phyloP scores from a whole-genome alignment of 1,140 invertebrate species.

The Stegodyphus mimosarum region DNA sequence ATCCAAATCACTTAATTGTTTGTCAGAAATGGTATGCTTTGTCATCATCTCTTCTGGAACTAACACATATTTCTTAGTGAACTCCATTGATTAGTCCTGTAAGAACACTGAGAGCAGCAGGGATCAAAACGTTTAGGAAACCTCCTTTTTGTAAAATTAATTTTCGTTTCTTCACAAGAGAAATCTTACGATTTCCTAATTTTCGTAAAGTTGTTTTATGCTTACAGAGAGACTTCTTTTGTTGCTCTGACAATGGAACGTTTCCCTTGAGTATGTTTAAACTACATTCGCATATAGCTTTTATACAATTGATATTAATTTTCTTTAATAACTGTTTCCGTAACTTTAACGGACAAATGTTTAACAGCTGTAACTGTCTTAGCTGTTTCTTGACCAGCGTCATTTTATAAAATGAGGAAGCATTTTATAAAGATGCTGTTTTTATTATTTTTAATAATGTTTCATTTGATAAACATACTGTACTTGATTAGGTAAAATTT shows the following conservation, averaged over 20 bases:
- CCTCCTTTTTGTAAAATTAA: slow-evolving; percentile 14
- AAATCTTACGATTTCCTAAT: too few species aligned
- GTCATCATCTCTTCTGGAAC: slow-evolving; percentile 1
- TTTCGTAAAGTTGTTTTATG: neutral
- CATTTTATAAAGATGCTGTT: too few species aligned
- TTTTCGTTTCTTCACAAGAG: neutral
- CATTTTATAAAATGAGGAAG: neutral
- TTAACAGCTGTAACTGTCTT: neutral
- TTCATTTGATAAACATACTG: neutral
- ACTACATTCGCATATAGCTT: neutral
- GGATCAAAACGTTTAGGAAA: slow-evolving; percentile 2
- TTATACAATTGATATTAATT: neutral
- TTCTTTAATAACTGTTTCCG: neutral
- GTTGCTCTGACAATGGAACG: neutral
- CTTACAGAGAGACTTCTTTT: neutral
- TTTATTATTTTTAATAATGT: neutral
- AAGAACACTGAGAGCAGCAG: neutral
- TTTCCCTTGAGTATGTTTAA: neutral
- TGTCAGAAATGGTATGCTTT: neutral
- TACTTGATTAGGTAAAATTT: slow-evolving; percentile 16
- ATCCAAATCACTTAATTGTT: neutral
- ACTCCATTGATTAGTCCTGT: neutral
- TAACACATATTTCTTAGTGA: neutral
- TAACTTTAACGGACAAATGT: neutral
- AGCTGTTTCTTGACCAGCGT: neutral